phyloP scores from a whole-genome alignment of 1,140 invertebrate species.

The Drosophila obscura region DNA sequence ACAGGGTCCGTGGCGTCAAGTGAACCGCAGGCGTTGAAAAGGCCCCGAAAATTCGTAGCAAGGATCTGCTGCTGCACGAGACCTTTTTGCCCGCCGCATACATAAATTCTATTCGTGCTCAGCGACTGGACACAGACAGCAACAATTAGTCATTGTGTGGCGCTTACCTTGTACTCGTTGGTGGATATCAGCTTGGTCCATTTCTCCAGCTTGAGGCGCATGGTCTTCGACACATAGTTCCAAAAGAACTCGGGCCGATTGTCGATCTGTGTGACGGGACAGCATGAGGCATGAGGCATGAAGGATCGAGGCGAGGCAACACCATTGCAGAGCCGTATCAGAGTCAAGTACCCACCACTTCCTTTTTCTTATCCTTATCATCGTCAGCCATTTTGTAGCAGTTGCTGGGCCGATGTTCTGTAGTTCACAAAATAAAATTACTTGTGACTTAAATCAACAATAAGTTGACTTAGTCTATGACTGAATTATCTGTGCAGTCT shows the following conservation, averaged over 20 bases:
- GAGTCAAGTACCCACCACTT: slow-evolving; percentile 6
- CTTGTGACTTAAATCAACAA: too few relatives aligned
- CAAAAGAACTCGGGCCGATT: slow-evolving; percentile 80
- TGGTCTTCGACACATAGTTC: slow-evolving; percentile 85
- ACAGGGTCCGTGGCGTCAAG: slow-evolving; percentile 11
- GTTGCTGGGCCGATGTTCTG: neutral
- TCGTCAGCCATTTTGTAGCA: slow-evolving; percentile 16
- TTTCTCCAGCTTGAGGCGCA: slow-evolving; percentile 88
- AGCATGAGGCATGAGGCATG: neutral
- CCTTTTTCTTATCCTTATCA: slow-evolving; percentile 18
- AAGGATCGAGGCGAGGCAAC: too few relatives aligned
- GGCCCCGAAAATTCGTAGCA: slow-evolving; percentile 11
- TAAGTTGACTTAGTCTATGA: too few relatives aligned
- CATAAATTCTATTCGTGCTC: too few relatives aligned
- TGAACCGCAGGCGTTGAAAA: slow-evolving; percentile 15
- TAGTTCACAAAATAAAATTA: too few relatives aligned
- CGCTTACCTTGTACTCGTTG: slow-evolving; percentile 84
- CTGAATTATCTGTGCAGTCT: too few relatives aligned
- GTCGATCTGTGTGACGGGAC: slow-evolving; percentile 45
- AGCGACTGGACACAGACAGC: too few relatives aligned
- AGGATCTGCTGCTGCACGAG: too few relatives aligned
- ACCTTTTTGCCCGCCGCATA: too few relatives aligned
- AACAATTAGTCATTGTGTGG: neutral
- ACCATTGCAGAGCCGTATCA: too few relatives aligned
- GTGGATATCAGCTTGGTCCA: slow-evolving; percentile 89